These are phyloP conservation scores for Pimephales promelas DNA, from an alignment of 2,113 vertebrate genomes.

Conservation along the genomic window DNA sequence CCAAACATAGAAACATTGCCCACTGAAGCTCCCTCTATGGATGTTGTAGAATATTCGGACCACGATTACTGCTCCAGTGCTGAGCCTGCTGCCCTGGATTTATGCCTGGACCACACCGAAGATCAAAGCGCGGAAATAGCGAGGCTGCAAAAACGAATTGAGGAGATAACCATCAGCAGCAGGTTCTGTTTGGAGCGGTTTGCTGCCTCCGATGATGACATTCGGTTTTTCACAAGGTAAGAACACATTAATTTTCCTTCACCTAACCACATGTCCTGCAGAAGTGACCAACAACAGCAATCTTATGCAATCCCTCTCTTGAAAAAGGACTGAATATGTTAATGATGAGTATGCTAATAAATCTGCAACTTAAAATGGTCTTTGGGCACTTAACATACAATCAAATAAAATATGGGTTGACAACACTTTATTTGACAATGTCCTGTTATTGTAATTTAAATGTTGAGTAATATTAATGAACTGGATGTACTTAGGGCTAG, in stretches of 20 bases:
- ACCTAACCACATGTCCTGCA: background rate
- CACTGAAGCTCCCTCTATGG: background rate
- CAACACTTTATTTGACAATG: too few relatives aligned
- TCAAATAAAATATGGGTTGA: too few relatives aligned
- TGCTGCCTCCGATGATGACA: conserved; percentile 10
- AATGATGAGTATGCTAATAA: background rate
- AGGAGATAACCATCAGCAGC: conserved; percentile 31
- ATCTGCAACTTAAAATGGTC: background rate
- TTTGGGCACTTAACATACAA: background rate
- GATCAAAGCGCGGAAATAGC: background rate
- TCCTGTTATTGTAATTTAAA: too few relatives aligned
- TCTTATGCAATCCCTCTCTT: too few relatives aligned
- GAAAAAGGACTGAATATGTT: too few relatives aligned
- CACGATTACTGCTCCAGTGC: conserved; percentile 13
- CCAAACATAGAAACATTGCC: background rate
- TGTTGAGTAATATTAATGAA: too few relatives aligned
- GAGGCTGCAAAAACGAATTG: background rate
- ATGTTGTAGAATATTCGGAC: background rate
- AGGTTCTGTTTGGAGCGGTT: conserved; percentile 21
- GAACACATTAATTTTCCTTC: background rate
- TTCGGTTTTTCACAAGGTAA: too few relatives aligned
- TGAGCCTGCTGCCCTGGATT: conserved; percentile 25
- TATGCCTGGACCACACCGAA: background rate
- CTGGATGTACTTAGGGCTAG: too few relatives aligned
- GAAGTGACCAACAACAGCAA: too few relatives aligned